Evolutionary conservation across 1,140 invertebrate genomes (phyloP).

Genomic region (Archegozetes longisetosus): DNA sequence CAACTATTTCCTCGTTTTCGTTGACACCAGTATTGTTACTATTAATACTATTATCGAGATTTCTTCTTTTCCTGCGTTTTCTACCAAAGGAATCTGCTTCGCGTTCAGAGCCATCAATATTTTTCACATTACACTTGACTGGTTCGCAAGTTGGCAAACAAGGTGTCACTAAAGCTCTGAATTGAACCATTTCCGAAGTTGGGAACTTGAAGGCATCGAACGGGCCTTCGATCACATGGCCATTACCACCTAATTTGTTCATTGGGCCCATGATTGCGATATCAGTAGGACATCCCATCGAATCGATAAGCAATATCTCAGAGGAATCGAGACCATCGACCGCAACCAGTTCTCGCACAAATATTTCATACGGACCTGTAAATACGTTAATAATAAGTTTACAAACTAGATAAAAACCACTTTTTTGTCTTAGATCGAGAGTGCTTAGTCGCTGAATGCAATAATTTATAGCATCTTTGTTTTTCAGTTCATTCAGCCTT

Average conservation of each 20-base stretch:
- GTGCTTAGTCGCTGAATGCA: too few species aligned
- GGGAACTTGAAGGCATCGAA: slow-evolving; percentile 94
- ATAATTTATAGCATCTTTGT: too few species aligned
- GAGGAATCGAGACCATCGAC: slow-evolving; percentile 79
- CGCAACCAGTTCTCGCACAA: slow-evolving; percentile 77
- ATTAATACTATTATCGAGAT: slow-evolving; percentile 1
- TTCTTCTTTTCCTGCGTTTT: slow-evolving; percentile 38
- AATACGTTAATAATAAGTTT: slow-evolving; percentile 7
- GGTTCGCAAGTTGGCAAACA: slow-evolving; percentile 83
- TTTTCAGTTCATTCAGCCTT: too few species aligned
- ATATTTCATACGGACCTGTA: slow-evolving; percentile 66
- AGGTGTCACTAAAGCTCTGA: slow-evolving; percentile 77
- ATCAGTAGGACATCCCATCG: slow-evolving; percentile 48
- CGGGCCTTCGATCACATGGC: slow-evolving; percentile 61
- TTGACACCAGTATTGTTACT: slow-evolving; percentile 25
- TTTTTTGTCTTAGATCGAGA: too few species aligned
- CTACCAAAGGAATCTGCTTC: slow-evolving; percentile 63
- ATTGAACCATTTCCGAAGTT: slow-evolving; percentile 82
- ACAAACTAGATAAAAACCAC: too few species aligned
- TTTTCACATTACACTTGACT: slow-evolving; percentile 10
- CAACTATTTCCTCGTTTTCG: slow-evolving; percentile 51
- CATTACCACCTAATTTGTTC: slow-evolving; percentile 37
- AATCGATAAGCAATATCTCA: slow-evolving; percentile 66
- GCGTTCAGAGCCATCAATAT: slow-evolving; percentile 30
- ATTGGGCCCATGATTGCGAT: slow-evolving; percentile 34